Evolutionary conservation across 2,797 vertebrate genomes (phyloP), one percentile per base, ranked within the genome.

Genomic region (Poeciliopsis gracilis): DNA sequence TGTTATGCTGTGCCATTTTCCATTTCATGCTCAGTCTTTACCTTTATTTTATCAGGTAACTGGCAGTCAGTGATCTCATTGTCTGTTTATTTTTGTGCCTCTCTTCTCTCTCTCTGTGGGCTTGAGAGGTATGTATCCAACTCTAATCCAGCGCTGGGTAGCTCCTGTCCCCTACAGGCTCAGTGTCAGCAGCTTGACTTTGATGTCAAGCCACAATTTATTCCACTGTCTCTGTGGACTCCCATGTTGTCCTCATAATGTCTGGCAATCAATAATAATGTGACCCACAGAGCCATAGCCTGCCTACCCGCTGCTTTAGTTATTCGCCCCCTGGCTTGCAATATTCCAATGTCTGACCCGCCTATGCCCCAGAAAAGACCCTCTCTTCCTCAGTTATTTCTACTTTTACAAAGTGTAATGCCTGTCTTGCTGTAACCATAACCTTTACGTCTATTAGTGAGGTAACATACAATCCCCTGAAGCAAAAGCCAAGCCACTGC

Each of bases 161-260:
- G 79, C 71, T 81, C 77, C 77, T 87, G 89, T 91, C 82, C 87
- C 92, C 93, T 84, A 82, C 82, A 85, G 94, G 87, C 92, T 91
- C 87, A 75, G 79, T 94, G 93, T 94, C 92, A 94, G 86, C 86
- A 78, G 80, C 71, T 89, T 72, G 81, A 91, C 93, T 94, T 94
- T 95, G 91, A 94, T 91, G 93, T 93, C 87, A 83, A 90, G 86
- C 89, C 89, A 88, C 92, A 92, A 93, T 91, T 91, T 93, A 94
- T 94, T 91, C 75, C 73, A 85, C 87, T 76, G 85, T 91, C 89
- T 90, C 89, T 70, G 72, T n/a, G 82, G 82, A 89, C 82, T 83
- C 84, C 88, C 86, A 86, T 79, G 73, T 91, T 84, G 90, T 92
- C 90, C 89, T 88, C 89, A 88, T 92, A 92, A 93, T 92, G 90